Evolutionary conservation across 2,888 invertebrate species (phyloP), one percentile per base, ranked within the genome.

Genomic region (Diarsia dahlii): DNA sequence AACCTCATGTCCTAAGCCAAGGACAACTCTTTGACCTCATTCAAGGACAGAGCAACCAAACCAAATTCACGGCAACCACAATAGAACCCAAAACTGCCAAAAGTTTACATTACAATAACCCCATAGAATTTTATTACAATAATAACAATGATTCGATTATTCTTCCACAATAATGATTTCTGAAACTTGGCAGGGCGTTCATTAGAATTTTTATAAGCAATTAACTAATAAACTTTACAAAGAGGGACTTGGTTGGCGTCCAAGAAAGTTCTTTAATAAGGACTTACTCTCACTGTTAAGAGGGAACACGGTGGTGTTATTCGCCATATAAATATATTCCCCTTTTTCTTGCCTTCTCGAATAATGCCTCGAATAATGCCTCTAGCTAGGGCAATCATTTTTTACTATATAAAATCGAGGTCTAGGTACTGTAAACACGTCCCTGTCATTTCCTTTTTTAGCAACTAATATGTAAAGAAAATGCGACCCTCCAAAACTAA

Each of bases 191-290:
- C 60, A n/a, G 66, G 75, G 76, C 58, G 60, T 63, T 69, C 67
- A 74, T 74, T 28, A 68, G 48, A 48, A 62, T 82, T 84, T 86
- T 84, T 77, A 62, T 72, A 72, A 74, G 77, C 79, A 77, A 79
- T 85, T 85, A 77, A 75, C 60, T 64, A 82, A 74, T 72, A 72
- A 77, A 73, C 23, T 84, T 81, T 12, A 62, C 56, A 74, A 78
- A 80, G 70, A 72, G 73, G 56, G 52, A 23, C 66, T 75, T 80
- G 82, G 71, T 80, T 72, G 15, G 18, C 28, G 28, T 74, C 68
- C 68, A 78, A 66, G 48, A 76, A 85, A 77, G 62, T 83, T 83
- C 13, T 62, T 64, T 12, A 67, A 45, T 63, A 46, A 50, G 66
- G 63, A 63, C 20, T 66, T 48, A 60, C 18, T 52, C 10, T 50